phyloP scores from a whole-genome alignment of 92 coral and sea anemone genomes.

The Micromussa lordhowensis region DNA sequence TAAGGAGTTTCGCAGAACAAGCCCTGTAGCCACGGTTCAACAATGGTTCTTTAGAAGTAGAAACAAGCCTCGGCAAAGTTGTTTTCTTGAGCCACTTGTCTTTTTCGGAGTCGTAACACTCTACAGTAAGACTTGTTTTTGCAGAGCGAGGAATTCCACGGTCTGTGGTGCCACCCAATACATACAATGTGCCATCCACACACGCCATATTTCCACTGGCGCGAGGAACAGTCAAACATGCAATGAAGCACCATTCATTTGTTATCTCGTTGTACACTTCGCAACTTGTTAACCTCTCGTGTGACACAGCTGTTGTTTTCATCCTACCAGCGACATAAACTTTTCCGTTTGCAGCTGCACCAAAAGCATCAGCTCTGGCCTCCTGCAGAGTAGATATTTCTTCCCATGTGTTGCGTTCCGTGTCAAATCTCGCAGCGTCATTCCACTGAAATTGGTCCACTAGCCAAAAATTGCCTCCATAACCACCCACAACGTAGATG shows the following conservation, averaged over 20 bases:
- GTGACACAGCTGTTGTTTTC: too few species aligned
- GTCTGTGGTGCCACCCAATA: neutral
- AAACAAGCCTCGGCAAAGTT: neutral
- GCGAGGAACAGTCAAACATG: neutral
- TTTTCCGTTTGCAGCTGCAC: neutral
- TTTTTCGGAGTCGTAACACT: neutral
- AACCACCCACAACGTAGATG: neutral
- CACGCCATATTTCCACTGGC: neutral
- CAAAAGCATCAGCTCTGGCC: neutral
- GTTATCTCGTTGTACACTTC: conserved; percentile 3
- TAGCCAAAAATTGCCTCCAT: neutral
- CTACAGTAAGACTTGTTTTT: neutral
- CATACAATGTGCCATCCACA: neutral
- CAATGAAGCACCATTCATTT: conserved; percentile 1
- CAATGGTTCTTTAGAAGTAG: neutral
- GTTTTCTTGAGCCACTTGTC: neutral
- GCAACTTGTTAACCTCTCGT: neutral
- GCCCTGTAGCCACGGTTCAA: too few species aligned
- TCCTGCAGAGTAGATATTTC: neutral
- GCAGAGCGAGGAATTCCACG: neutral
- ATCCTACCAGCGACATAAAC: conserved; percentile 1
- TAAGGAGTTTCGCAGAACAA: too few species aligned
- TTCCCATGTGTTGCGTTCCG: neutral
- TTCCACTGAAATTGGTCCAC: neutral
- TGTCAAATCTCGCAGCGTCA: conserved; percentile 5